Evolutionary conservation across 1,140 invertebrate species (phyloP).

Genomic region (Drosophila ficusphila): DNA sequence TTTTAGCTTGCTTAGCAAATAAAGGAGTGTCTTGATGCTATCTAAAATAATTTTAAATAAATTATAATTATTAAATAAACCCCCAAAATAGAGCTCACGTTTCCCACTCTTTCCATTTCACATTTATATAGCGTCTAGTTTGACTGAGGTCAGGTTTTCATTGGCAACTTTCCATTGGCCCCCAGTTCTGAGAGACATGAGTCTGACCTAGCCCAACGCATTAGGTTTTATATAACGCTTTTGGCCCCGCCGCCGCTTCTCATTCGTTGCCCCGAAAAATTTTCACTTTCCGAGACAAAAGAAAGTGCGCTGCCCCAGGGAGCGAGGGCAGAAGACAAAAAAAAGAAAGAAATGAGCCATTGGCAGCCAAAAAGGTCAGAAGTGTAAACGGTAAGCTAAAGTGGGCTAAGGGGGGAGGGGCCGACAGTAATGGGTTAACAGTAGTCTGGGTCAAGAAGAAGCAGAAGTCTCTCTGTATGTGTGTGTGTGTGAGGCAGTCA

Average conservation of each 20-base stretch:
- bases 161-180: slow-evolving; percentile 39
- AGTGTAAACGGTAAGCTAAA: background rate
- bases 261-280: background rate
- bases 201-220: slow-evolving; percentile 23
- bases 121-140: background rate
- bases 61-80: background rate
- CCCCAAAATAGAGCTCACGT: background rate
- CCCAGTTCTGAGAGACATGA: slow-evolving; percentile 1
- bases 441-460: slow-evolving; percentile 36
- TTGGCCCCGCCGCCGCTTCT: background rate
- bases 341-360: slow-evolving; percentile 3
- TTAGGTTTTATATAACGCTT: slow-evolving; percentile 31
- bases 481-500: slow-evolving; percentile 6
- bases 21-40: too few relatives aligned
- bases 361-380: slow-evolving; percentile 40
- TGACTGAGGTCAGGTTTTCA: slow-evolving; percentile 33
- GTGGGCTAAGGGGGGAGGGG: slow-evolving; percentile 4
- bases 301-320: slow-evolving; percentile 21
- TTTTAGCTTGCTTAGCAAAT: too few relatives aligned
- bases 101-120: background rate
- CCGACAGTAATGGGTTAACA: slow-evolving; percentile 12
- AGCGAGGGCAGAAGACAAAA: background rate
- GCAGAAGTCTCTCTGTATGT: too few relatives aligned
- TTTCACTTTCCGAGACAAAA: slow-evolving; percentile 47
- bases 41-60: background rate